phyloP scores from a whole-genome alignment of 35 echinoderm and acorn worm species.

The Ophioderma brevispina region DNA sequence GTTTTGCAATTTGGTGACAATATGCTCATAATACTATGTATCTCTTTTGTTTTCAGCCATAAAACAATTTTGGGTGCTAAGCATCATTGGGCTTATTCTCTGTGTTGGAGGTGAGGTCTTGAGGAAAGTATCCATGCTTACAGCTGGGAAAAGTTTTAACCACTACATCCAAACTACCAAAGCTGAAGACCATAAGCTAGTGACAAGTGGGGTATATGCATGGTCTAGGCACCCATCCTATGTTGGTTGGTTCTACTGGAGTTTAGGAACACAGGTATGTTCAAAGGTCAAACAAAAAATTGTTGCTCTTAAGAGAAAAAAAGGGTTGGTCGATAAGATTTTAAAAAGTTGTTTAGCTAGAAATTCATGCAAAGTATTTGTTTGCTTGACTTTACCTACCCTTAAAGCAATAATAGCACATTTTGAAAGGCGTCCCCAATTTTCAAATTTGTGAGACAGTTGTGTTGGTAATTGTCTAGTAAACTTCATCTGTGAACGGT shows the following conservation, averaged over 20 bases:
- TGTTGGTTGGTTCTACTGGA: slow-evolving; percentile 99
- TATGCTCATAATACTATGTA: too few species aligned
- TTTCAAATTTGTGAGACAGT: too few species aligned
- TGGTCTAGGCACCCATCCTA: slow-evolving; percentile 98
- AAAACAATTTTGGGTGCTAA: slow-evolving; percentile 74
- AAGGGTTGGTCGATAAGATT: not conserved
- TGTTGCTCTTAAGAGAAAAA: not conserved
- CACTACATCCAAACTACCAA: slow-evolving; percentile 91
- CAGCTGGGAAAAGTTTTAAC: slow-evolving; percentile 93
- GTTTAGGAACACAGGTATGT: slow-evolving; percentile 93
- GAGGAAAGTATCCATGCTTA: slow-evolving; percentile 92
- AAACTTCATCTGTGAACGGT: too few species aligned
- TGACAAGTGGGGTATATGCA: slow-evolving; percentile 89
- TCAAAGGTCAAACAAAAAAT: not conserved
- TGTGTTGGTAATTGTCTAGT: too few species aligned
- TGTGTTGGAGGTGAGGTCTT: slow-evolving; percentile 81
- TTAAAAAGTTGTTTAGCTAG: not conserved
- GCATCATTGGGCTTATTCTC: slow-evolving; percentile 67
- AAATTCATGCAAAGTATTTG: not conserved
- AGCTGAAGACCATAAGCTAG: slow-evolving; percentile 71
- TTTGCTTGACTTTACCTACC: too few species aligned
- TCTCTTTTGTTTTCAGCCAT: slow-evolving; percentile 39
- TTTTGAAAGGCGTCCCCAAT: too few species aligned
- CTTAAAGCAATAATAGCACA: too few species aligned
- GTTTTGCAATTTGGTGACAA: too few species aligned